phyloP scores from a whole-genome alignment of 2,113 vertebrate genomes.

The Phaethon lepturus region DNA sequence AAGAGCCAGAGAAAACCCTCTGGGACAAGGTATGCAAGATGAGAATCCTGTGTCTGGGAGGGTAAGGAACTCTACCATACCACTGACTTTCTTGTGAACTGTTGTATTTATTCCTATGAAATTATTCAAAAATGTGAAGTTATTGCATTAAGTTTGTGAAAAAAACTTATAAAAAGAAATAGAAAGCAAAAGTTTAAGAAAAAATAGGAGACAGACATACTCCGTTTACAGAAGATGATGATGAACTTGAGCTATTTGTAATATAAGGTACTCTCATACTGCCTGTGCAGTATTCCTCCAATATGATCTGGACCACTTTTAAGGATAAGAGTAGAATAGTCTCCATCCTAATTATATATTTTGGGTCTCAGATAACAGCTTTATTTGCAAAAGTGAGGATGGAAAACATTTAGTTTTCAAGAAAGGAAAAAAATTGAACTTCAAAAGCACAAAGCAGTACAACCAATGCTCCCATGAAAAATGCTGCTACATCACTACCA shows the following conservation, averaged over 20 bases:
- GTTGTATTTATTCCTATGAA: background rate
- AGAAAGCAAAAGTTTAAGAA: background rate
- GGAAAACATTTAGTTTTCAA: constrained; percentile 20
- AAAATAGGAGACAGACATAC: background rate
- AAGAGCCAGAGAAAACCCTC: constrained; percentile 32
- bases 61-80: background rate
- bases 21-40: background rate
- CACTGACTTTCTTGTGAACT: background rate
- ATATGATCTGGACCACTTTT: background rate
- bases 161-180: background rate
- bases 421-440: background rate
- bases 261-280: background rate
- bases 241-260: background rate
- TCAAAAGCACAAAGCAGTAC: constrained; percentile 36
- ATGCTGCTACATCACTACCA: constrained; percentile 22
- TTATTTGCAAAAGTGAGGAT: constrained; percentile 38
- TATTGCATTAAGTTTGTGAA: constrained; percentile 43
- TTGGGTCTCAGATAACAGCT: constrained; percentile 34
- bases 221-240: background rate
- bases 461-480: constrained; percentile 48
- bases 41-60: background rate
- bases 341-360: constrained; percentile 9
- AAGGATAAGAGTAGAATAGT: constrained; percentile 30
- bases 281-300: background rate
- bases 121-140: background rate